phyloP scores from a whole-genome alignment of 2,888 invertebrate species.

The Drosophila fungiperda region DNA sequence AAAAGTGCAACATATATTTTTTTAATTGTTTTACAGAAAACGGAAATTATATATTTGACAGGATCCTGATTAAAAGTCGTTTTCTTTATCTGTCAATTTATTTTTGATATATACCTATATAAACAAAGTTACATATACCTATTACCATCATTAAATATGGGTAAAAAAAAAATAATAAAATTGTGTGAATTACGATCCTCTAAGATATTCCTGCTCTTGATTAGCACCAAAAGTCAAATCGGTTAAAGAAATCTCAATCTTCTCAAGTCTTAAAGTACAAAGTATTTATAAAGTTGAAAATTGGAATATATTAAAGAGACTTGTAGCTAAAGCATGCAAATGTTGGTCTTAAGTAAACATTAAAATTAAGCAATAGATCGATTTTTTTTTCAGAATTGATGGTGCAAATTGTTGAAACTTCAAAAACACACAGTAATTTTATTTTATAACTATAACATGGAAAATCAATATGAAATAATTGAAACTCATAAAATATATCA shows the following conservation, averaged over 20 bases:
- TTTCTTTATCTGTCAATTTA: not conserved
- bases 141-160: too few relatives aligned
- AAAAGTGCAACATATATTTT: not conserved
- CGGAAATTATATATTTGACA: not conserved
- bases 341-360: not conserved
- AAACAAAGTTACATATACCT: not conserved
- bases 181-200: too few relatives aligned
- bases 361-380: not conserved
- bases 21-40: not conserved
- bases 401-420: not conserved
- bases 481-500: conserved; percentile 23
- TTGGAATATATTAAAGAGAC: not conserved
- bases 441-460: not conserved
- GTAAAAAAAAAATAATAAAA: too few relatives aligned
- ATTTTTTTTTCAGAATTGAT: not conserved
- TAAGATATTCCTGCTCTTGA: too few relatives aligned
- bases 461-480: not conserved
- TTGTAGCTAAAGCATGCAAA: not conserved
- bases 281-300: not conserved
- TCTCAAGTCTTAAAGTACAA: not conserved
- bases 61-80: not conserved
- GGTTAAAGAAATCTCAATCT: not conserved
- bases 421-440: not conserved
- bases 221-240: not conserved
- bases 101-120: not conserved